These are phyloP conservation scores for Batillaria attramentaria DNA, from an alignment of 1,140 invertebrate species.

Conservation along the genomic window DNA sequence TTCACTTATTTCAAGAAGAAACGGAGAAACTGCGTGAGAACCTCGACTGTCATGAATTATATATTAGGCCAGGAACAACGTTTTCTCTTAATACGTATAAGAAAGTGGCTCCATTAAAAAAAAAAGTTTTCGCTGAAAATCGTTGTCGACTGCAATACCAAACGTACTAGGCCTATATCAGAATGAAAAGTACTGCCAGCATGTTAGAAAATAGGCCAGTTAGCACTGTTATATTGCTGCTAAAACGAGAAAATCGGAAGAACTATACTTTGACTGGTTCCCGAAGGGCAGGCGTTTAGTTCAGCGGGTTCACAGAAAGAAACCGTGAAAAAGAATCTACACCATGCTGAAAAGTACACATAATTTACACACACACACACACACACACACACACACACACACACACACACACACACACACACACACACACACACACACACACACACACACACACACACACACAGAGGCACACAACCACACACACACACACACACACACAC, in stretches of 20 bases:
- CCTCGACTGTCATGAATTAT: no score
- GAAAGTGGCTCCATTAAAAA: no score
- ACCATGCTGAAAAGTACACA: not conserved
- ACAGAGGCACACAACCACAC: not conserved
- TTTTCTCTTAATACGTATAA: no score
- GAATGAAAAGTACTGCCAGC: not conserved
- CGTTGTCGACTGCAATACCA: no score
- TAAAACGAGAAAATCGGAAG: not conserved
- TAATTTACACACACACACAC: not conserved
- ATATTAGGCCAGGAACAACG: no score
- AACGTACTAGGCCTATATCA: no score
- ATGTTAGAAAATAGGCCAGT: not conserved
- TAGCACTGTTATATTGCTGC: not conserved
- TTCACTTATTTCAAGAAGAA: no score
- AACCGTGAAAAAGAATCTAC: not conserved
- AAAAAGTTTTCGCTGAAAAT: no score
- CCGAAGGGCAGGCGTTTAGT: no score
- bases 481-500: no score
- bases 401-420: not conserved
- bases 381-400: not conserved
- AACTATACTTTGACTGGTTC: no score
- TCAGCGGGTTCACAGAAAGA: not conserved
- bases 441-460: not conserved
- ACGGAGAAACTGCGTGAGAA: no score
- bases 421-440: not conserved